Percentiles rank a stretch among this genome's conserved stretches.
phyloP scores from a whole-genome alignment of 1,140 invertebrate species.

The Rhopalosiphum padi region DNA sequence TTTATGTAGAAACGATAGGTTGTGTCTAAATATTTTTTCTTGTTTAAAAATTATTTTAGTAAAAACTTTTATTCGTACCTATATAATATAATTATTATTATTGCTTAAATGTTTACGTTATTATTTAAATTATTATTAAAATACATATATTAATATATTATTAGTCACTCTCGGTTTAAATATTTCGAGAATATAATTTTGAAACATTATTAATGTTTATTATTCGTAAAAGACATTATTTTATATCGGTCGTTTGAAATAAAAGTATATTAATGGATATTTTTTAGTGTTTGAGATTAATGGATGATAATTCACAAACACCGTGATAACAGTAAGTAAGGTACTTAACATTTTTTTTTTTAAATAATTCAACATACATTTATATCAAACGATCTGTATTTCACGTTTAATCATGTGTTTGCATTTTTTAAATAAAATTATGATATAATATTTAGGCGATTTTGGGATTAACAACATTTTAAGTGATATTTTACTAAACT shows the following conservation, averaged over 20 bases:
- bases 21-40: conserved; percentile 12
- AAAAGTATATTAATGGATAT: neutral
- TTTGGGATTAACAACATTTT: conserved; percentile 23
- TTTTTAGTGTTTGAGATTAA: neutral
- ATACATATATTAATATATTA: neutral
- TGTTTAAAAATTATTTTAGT: conserved; percentile 9
- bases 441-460: neutral
- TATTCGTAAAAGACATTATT: neutral
- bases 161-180: neutral
- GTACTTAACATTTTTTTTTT: neutral
- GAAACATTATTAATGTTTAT: conserved; percentile 11
- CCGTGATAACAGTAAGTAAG: neutral
- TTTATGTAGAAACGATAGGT: conserved; percentile 10
- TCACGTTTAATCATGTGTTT: neutral
- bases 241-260: conserved; percentile 24
- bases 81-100: conserved; percentile 25
- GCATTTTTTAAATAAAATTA: neutral
- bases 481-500: conserved; percentile 28
- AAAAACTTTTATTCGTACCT: neutral
- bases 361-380: neutral
- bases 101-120: conserved; percentile 23
- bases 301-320: neutral
- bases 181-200: neutral
- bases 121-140: conserved; percentile 5
- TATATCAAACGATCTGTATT: neutral